Base-by-base conservation (phyloP, 23 tunicate species). In the Clavelina lepadiformis region DNA sequence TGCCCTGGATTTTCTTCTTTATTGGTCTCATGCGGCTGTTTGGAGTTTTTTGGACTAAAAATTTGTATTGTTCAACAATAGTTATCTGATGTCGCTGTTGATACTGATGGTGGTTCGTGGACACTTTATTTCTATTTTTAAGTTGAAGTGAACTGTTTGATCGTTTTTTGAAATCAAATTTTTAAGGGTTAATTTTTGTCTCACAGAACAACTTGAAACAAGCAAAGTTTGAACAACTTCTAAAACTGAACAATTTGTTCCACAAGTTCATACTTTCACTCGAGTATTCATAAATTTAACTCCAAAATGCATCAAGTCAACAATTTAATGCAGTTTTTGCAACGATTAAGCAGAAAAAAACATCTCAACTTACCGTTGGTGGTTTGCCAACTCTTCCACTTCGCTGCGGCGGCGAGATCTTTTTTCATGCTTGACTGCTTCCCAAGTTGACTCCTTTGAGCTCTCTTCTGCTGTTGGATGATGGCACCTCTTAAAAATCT, bases 371-470 rank as follows among this genome's bases (percentile, higher is more conserved):
- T 68, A 75, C 93, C 80, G 25, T 21, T 33, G 0, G 82, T 71
- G 28, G 77, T 54, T 60, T 73, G 95, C 95, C 95, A 86, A 41
- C 95, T 77, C 61, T 58, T 77, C 83, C 73, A 71, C 63, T 65
- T 77, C 1, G 95, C 84, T 23, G 85, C 85, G 19, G 71, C 63
- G 31, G 76, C 71, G 5, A 86, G 67, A 55, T 72, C 63, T 32
- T 67, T 74, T 60, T 59, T 74, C n/a, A 6, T 45, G 24, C 74
- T 58, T 1, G 56, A 28, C 15, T 51, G 38, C 24, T 24, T n/a
- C 37, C 44, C 38, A 27, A 22, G 24, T 30, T 29, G 25, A 49
- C 46, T 68, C 44, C 29, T 63, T 28, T 61, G 35, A n/a, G 1
- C 3, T 36, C 25, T 70, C 31, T 77, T 77, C 29, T 56, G 32